Conservation (phyloP, 2,113 vertebrate species). For the Oryzias curvinotus region DNA sequence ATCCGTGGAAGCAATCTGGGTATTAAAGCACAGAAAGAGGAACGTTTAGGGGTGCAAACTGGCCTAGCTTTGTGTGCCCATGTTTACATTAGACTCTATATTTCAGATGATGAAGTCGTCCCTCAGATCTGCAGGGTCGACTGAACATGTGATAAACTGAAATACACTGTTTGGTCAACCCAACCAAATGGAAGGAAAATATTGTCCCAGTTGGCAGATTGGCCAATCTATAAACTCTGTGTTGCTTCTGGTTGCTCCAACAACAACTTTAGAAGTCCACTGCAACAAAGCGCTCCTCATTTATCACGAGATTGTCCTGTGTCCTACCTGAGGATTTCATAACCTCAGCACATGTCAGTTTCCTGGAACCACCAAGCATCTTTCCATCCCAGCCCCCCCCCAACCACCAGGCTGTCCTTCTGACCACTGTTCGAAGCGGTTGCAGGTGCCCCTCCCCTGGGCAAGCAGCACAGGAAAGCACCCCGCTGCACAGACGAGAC, state of each 20-base stretch:
- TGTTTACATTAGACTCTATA: slow-evolving; percentile 51
- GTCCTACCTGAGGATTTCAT: slow-evolving; percentile 77
- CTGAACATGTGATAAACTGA: slow-evolving; percentile 78
- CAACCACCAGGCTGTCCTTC: slow-evolving; percentile 51
- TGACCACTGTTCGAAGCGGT: slow-evolving; percentile 72
- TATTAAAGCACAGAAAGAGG: slow-evolving; percentile 47
- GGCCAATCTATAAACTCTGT: slow-evolving; percentile 68
- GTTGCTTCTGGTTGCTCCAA: slow-evolving; percentile 71
- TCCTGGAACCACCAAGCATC: slow-evolving; percentile 76
- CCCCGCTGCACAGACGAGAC: slow-evolving; percentile 81
- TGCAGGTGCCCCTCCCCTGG: slow-evolving; percentile 85
- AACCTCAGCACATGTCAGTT: slow-evolving; percentile 71
- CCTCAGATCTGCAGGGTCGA: slow-evolving; percentile 67
- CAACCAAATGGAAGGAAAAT: slow-evolving; percentile 74
- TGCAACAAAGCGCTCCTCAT: slow-evolving; percentile 50
- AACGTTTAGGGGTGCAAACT: slow-evolving; percentile 24
- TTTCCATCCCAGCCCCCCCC: slow-evolving; percentile 69
- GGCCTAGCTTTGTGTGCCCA: slow-evolving; percentile 27
- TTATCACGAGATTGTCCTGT: slow-evolving; percentile 52
- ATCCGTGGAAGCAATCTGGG: slow-evolving; percentile 35
- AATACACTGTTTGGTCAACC: slow-evolving; percentile 68
- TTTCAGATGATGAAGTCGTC: slow-evolving; percentile 64
- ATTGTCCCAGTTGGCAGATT: slow-evolving; percentile 67
- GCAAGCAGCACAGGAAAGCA: slow-evolving; percentile 80
- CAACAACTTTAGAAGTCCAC: slow-evolving; percentile 65